Evolutionary conservation across 2,113 vertebrate genomes (phyloP), one percentile per base, ranked within the genome.

Genomic region (Spermophilus dauricus): DNA sequence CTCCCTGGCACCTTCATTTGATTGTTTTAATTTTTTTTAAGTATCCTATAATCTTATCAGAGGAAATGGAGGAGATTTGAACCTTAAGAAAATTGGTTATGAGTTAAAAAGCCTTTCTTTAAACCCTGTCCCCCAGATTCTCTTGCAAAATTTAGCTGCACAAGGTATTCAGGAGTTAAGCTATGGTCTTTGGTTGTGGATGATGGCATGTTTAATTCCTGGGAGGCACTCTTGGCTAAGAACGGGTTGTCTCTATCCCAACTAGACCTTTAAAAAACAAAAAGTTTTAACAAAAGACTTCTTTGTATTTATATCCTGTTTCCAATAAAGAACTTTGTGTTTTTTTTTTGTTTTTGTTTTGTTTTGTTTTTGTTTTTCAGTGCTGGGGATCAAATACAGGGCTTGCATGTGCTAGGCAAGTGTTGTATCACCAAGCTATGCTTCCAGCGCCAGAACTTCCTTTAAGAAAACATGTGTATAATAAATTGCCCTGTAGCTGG

Each of bases 101-200:
- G 32, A 94, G 12, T 88, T 95, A 65, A 26, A 89, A 95, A 83
- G 26, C 58, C 67, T 95, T 95, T 93, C 45, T 95, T n/a, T 86
- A 42, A 24, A 87, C 8, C 22, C 51, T 37, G 61, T n/a, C 11
- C 14, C 77, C 13, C 65, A 92, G 51, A 58, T 81, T 82, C 42
- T 56, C 34, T 56, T 81, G 72, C 8, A 80, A 56, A 95, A n/a
- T 70, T 90, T 34, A 58, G 18, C 65, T 72, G 32, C 45, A 51
- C 28, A 61, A 69, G 91, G 65, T 75, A 45, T 69, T 69, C 37
- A 90, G 80, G 76, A 91, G 45, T 69, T 95, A 16, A 48, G 48
- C 82, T 85, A 20, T 56, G 70, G 34, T 84, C 11, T 76, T 16
- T 92, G 81, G 28, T 86, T 53, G 4, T 76, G 39, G 37, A 78